Evolutionary conservation across 2,113 vertebrate species (phyloP).

Genomic region (Psettodes erumei): DNA sequence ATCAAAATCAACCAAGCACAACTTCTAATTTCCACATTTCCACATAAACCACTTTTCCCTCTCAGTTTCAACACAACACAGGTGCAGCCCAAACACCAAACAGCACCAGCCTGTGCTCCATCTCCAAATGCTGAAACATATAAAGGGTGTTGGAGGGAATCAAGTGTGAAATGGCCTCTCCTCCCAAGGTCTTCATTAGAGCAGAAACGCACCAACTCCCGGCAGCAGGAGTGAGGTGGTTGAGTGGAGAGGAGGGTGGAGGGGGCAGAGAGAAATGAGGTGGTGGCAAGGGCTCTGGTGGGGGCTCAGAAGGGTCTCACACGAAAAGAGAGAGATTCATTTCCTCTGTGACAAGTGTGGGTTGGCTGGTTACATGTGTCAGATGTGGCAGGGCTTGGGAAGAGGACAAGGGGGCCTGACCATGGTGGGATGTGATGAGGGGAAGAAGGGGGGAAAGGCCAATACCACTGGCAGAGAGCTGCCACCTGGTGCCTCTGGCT

Average conservation of each 20-base stretch:
- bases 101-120: constrained; percentile 16
- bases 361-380: constrained; percentile 76
- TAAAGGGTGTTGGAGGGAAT: constrained; percentile 71
- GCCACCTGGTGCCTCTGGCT: constrained; percentile 53
- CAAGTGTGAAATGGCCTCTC: constrained; percentile 80
- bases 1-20: constrained; percentile 15
- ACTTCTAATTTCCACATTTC: background rate
- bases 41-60: constrained; percentile 24
- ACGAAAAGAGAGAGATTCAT: constrained; percentile 77
- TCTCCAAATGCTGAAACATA: constrained; percentile 57
- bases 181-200: constrained; percentile 78
- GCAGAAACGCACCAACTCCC: constrained; percentile 60
- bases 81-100: constrained; percentile 33
- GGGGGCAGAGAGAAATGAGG: constrained; percentile 50
- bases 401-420: constrained; percentile 40
- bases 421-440: constrained; percentile 49
- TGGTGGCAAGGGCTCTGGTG: constrained; percentile 25
- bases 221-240: constrained; percentile 54
- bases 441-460: constrained; percentile 24
- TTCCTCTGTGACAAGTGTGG: constrained; percentile 73
- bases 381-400: constrained; percentile 71
- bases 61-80: constrained; percentile 35
- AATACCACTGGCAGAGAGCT: constrained; percentile 51
- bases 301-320: constrained; percentile 54
- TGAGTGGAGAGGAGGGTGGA: constrained; percentile 57